Evolutionary conservation across 2,797 vertebrate species (phyloP).

Genomic region (Ciconia nigra): DNA sequence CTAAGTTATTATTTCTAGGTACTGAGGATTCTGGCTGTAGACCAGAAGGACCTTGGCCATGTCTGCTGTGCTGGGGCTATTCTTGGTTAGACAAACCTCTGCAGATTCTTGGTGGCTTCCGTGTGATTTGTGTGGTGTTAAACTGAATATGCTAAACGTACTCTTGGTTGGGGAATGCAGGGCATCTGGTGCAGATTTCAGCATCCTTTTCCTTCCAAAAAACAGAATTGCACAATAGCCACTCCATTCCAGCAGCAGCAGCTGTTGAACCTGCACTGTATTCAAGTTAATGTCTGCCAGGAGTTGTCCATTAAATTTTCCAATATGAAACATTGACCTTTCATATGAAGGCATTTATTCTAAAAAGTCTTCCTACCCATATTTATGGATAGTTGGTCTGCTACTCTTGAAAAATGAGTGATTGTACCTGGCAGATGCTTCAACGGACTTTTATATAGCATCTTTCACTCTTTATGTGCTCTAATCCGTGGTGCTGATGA

Average conservation of each 20-base stretch:
- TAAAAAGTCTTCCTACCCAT: neutral
- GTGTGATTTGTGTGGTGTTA: neutral
- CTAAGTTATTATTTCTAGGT: neutral
- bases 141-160: neutral
- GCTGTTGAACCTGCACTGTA: neutral
- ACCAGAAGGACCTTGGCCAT: neutral
- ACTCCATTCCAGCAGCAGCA: neutral
- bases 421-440: neutral
- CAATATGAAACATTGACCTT: neutral
- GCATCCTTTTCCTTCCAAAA: neutral
- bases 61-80: neutral
- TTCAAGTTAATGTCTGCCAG: neutral
- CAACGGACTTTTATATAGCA: neutral
- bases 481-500: neutral
- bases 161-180: neutral
- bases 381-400: neutral
- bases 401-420: neutral
- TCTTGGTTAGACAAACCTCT: neutral
- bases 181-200: neutral
- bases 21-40: neutral
- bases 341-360: constrained; percentile 1
- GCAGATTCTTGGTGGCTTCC: neutral
- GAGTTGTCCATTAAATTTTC: neutral
- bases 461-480: neutral
- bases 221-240: neutral